phyloP scores from a whole-genome alignment of 30 jellyfish, hydroid and myxozoan species.

The Turritopsis dohrnii region DNA sequence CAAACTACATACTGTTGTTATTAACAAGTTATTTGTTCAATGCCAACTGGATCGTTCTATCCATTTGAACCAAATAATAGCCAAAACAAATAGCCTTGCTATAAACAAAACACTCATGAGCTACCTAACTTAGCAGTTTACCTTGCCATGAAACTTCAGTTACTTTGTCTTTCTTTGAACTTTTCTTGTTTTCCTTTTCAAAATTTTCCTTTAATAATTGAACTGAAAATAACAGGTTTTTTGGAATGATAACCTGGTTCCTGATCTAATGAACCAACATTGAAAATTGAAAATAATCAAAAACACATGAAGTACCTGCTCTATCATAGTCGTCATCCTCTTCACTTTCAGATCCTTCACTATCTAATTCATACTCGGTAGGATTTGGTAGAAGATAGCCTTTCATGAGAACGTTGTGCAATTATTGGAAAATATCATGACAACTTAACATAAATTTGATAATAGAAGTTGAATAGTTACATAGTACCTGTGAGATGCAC shows the following conservation, averaged over 20 bases:
- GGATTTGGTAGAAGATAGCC: constrained; percentile 27
- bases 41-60: no score
- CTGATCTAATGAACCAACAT: background rate
- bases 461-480: background rate
- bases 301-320: background rate
- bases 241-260: no score
- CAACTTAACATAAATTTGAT: background rate
- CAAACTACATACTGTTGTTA: no score
- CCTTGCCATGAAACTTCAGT: background rate
- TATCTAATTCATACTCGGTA: constrained; percentile 9
- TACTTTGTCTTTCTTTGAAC: background rate
- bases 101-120: no score
- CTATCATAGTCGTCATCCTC: background rate
- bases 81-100: no score
- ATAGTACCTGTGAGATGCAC: constrained; percentile 85
- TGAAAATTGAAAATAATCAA: background rate
- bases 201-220: background rate
- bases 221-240: background rate
- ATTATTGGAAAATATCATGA: no score
- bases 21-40: no score
- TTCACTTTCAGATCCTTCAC: constrained; percentile 7
- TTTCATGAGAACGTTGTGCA: no score
- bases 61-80: no score
- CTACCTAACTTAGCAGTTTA: no score
- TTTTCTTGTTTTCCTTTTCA: background rate